A percentile compares a stretch with the other conserved stretches of the same genome.
Conservation (phyloP, 2,888 invertebrate genomes). For the Stramonita haemastoma region DNA sequence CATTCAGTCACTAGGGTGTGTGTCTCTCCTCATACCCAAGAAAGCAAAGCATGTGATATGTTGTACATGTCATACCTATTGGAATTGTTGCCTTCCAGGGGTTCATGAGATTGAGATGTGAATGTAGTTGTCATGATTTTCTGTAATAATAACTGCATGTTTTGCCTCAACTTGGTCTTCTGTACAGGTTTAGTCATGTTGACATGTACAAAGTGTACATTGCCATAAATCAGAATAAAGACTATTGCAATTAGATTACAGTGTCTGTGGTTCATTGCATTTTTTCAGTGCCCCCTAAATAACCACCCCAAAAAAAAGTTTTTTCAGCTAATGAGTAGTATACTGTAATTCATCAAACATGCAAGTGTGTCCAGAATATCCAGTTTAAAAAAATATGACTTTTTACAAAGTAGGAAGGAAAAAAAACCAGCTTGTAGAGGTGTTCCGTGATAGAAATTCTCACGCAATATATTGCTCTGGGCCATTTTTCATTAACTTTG, state of each 20-base stretch:
- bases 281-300: not conserved
- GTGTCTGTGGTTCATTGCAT: not conserved
- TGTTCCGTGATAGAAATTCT: no score
- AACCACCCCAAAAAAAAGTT: no score
- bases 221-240: conserved; percentile 38
- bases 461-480: no score
- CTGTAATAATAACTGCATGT: conserved; percentile 27
- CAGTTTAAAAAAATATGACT: no score
- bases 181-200: conserved; percentile 32
- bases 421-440: no score
- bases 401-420: no score
- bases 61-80: conserved; percentile 29
- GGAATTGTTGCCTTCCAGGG: conserved; percentile 35
- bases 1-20: conserved; percentile 18
- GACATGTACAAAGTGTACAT: conserved; percentile 41
- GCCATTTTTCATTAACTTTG: no score
- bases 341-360: no score
- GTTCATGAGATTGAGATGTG: conserved; percentile 9
- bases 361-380: no score
- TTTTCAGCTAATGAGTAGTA: no score
- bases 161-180: not conserved
- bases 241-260: conserved; percentile 28
- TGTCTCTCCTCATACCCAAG: not conserved
- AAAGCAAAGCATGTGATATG: conserved; percentile 39
- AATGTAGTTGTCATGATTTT: conserved; percentile 32